Evolutionary conservation across 2,113 vertebrate genomes (phyloP).

Genomic region (Burhinus oedicnemus): DNA sequence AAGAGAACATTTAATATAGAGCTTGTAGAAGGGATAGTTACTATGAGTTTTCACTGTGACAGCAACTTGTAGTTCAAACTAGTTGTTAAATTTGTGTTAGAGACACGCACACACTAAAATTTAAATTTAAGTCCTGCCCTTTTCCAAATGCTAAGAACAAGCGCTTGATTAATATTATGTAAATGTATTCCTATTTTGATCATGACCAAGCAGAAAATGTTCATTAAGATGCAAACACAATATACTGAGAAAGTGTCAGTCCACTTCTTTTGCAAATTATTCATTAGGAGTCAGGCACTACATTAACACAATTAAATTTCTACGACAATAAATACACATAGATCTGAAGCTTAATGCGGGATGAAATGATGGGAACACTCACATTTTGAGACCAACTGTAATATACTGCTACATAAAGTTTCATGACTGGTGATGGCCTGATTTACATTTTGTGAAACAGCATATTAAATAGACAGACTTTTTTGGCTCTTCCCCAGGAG

Average conservation of each 20-base stretch:
- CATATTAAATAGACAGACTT: not conserved
- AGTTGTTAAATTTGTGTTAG: slow-evolving; percentile 33
- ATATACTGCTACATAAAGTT: not conserved
- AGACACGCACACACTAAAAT: slow-evolving; percentile 30
- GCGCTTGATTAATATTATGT: slow-evolving; percentile 66
- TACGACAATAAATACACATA: not conserved
- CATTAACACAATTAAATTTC: slow-evolving; percentile 48
- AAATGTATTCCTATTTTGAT: slow-evolving; percentile 61
- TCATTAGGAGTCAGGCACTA: slow-evolving; percentile 25
- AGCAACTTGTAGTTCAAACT: slow-evolving; percentile 38
- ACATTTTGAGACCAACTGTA: not conserved
- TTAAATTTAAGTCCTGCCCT: slow-evolving; percentile 52
- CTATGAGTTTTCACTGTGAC: not conserved
- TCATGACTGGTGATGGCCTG: not conserved
- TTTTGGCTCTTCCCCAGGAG: not conserved
- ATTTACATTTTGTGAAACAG: not conserved
- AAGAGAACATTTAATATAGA: not conserved
- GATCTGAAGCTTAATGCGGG: not conserved
- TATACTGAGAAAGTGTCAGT: slow-evolving; percentile 43
- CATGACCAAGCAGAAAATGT: slow-evolving; percentile 64
- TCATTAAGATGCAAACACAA: slow-evolving; percentile 63
- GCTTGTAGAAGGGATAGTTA: not conserved
- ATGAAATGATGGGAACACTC: not conserved
- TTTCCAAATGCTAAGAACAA: slow-evolving; percentile 67
- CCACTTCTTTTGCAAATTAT: slow-evolving; percentile 42